These are phyloP conservation scores for Sphenopsis melanotis DNA, from an alignment of 2,797 vertebrate genomes.

Conservation along the genomic window DNA sequence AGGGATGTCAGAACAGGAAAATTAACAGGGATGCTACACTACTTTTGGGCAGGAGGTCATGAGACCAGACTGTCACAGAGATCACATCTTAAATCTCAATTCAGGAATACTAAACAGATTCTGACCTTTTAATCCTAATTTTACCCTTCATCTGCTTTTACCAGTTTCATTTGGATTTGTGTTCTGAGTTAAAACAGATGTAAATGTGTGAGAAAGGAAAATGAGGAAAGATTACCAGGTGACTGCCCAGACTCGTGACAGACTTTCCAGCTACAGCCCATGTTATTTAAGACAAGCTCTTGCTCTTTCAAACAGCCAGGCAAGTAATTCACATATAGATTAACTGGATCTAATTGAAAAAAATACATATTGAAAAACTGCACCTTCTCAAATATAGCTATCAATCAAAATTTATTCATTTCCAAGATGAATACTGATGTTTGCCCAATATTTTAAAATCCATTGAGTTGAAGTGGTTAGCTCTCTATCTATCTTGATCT, in stretches of 20 bases:
- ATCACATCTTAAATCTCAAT: neutral
- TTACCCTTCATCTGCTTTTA: neutral
- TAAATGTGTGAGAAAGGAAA: neutral
- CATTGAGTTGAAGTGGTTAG: neutral
- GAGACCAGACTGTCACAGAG: neutral
- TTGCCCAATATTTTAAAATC: neutral
- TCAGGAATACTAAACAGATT: neutral
- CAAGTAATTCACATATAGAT: neutral
- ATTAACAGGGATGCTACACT: neutral
- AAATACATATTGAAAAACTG: neutral
- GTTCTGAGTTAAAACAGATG: neutral
- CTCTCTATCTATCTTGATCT: neutral
- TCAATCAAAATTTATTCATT: neutral
- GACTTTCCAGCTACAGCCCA: neutral
- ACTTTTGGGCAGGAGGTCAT: neutral
- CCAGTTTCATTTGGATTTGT: neutral
- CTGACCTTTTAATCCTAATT: neutral
- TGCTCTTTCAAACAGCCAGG: neutral
- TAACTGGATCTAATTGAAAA: neutral
- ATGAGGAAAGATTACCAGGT: neutral
- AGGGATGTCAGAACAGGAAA: neutral
- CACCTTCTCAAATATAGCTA: neutral
- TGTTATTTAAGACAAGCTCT: neutral
- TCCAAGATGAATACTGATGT: neutral
- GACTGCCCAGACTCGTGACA: neutral